Evolutionary conservation across 1,140 invertebrate species (phyloP).

Genomic region (Polypedilum pembai): DNA sequence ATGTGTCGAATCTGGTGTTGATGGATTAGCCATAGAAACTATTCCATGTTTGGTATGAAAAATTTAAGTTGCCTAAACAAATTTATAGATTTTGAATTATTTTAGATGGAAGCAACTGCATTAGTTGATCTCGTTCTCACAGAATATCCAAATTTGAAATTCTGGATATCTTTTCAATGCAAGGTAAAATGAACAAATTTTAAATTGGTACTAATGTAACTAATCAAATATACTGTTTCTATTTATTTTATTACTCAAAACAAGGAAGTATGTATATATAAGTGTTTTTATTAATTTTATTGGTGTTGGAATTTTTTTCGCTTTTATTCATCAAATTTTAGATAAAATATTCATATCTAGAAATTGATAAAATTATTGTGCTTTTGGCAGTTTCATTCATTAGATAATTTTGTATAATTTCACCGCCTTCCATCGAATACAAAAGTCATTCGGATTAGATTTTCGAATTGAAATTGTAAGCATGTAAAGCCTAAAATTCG

Average conservation of each 20-base stretch:
- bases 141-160: slow-evolving; percentile 61
- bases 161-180: slow-evolving; percentile 59
- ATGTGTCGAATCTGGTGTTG: slow-evolving; percentile 66
- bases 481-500: too few relatives aligned
- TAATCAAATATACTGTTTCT: too few relatives aligned
- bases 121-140: slow-evolving; percentile 63
- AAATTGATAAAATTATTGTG: too few relatives aligned
- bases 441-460: too few relatives aligned
- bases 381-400: too few relatives aligned
- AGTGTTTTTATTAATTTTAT: neutral
- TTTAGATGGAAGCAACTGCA: slow-evolving; percentile 66
- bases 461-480: too few relatives aligned
- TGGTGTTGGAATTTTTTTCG: neutral
- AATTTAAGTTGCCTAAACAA: neutral
- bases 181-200: slow-evolving; percentile 34
- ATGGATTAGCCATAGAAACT: slow-evolving; percentile 81
- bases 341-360: too few relatives aligned
- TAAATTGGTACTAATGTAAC: too few relatives aligned
- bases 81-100: slow-evolving; percentile 26
- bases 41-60: slow-evolving; percentile 60
- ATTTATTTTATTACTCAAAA: neutral
- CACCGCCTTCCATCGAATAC: too few relatives aligned
- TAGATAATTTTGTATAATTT: too few relatives aligned
- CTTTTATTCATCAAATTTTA: too few relatives aligned
- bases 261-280: slow-evolving; percentile 5